Conservation (phyloP, 1,140 invertebrate genomes). For the Ericerus pela region DNA sequence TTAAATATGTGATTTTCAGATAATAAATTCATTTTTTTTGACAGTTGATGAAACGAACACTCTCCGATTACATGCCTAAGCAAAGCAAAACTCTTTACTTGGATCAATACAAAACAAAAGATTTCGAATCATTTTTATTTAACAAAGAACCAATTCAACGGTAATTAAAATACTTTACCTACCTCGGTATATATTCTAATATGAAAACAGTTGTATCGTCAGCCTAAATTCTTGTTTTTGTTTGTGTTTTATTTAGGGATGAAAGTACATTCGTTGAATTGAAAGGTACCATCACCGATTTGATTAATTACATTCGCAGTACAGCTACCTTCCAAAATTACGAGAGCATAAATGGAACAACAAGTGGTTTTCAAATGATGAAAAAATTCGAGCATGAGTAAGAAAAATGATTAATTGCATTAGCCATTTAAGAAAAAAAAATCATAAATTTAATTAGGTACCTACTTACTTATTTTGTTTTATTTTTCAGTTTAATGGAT, state of each 20-base stretch:
- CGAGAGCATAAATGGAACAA: slow-evolving; percentile 16
- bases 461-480: not conserved
- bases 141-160: slow-evolving; percentile 18
- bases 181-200: not conserved
- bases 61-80: slow-evolving; percentile 19
- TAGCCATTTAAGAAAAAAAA: not conserved
- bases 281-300: slow-evolving; percentile 16
- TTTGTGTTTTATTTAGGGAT: slow-evolving; percentile 18
- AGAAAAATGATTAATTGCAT: not conserved
- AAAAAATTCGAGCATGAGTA: slow-evolving; percentile 20
- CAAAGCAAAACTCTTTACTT: slow-evolving; percentile 20
- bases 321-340: slow-evolving; percentile 22
- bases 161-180: slow-evolving; percentile 15
- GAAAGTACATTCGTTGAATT: slow-evolving; percentile 13
- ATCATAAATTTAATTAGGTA: not conserved
- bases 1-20: not conserved
- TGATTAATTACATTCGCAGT: slow-evolving; percentile 19
- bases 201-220: not conserved
- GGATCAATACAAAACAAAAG: slow-evolving; percentile 16
- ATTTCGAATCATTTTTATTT: slow-evolving; percentile 19
- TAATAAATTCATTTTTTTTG: not conserved
- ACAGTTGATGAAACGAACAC: slow-evolving; percentile 13
- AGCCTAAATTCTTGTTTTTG: no score
- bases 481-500: slow-evolving; percentile 7
- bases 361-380: slow-evolving; percentile 14